phyloP scores from a whole-genome alignment of 2,113 vertebrate species.

The Indri indri region DNA sequence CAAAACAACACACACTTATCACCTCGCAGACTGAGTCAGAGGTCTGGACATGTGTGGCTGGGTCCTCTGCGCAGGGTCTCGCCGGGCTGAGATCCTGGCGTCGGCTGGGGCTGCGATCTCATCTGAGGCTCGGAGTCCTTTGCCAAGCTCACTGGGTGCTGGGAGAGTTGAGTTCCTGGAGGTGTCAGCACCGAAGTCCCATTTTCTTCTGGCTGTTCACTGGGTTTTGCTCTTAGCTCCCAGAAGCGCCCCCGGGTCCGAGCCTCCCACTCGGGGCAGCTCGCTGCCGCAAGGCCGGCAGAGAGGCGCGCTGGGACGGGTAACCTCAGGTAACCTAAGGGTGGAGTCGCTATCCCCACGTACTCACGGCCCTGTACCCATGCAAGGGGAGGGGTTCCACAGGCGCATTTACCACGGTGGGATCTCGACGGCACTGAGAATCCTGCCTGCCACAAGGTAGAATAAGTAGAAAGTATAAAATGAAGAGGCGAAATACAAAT shows the following conservation, averaged over 20 bases:
- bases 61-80: fast-evolving
- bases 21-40: neutral
- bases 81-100: neutral
- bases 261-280: neutral
- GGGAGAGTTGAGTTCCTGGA: neutral
- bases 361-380: too few relatives aligned
- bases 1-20: neutral
- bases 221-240: neutral
- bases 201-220: neutral
- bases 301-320: fast-evolving
- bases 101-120: fast-evolving
- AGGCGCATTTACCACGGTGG: neutral
- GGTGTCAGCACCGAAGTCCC: neutral
- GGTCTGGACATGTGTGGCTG: neutral
- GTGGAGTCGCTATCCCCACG: fast-evolving
- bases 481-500: neutral
- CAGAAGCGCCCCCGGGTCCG: too few relatives aligned
- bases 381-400: neutral
- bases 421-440: too few relatives aligned
- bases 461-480: neutral
- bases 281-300: neutral
- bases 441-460: neutral
- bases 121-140: fast-evolving
- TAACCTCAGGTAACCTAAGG: fast-evolving
- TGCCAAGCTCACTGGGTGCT: neutral